Evolutionary conservation across 2,113 vertebrate genomes (phyloP).

Genomic region (Osmerus eperlanus): DNA sequence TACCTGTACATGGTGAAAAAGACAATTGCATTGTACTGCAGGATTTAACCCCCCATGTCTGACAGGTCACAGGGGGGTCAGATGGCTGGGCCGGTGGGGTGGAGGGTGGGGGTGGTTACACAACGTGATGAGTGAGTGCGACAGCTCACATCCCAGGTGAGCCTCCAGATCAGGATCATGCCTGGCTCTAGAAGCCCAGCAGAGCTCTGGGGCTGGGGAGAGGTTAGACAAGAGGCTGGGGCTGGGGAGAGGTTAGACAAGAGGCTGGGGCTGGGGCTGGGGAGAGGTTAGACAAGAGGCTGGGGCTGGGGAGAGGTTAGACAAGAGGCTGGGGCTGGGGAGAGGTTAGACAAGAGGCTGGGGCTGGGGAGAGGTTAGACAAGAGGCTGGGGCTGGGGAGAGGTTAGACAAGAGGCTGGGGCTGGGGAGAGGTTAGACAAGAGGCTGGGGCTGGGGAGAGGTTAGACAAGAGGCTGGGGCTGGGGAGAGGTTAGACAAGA

Average conservation of each 20-base stretch:
- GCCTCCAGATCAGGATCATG: not conserved
- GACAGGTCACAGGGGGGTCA: too few species aligned
- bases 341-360: not conserved
- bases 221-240: not conserved
- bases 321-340: not conserved
- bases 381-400: not conserved
- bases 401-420: not conserved
- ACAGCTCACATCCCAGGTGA: not conserved
- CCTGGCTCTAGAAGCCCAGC: not conserved
- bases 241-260: not conserved
- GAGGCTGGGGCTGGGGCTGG: not conserved
- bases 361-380: not conserved
- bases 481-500: not conserved
- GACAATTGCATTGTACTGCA: too few species aligned
- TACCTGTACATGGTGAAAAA: too few species aligned
- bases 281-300: not conserved
- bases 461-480: not conserved
- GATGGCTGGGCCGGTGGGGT: too few species aligned
- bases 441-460: too few species aligned
- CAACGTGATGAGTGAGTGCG: not conserved
- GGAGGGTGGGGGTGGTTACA: not conserved
- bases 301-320: not conserved
- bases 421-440: not conserved
- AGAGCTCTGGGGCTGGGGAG: not conserved
- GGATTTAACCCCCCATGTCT: too few species aligned